These are phyloP conservation scores for Cataglyphis altisquamis DNA, from an alignment of 2,888 invertebrate genomes.

Conservation along the genomic window DNA sequence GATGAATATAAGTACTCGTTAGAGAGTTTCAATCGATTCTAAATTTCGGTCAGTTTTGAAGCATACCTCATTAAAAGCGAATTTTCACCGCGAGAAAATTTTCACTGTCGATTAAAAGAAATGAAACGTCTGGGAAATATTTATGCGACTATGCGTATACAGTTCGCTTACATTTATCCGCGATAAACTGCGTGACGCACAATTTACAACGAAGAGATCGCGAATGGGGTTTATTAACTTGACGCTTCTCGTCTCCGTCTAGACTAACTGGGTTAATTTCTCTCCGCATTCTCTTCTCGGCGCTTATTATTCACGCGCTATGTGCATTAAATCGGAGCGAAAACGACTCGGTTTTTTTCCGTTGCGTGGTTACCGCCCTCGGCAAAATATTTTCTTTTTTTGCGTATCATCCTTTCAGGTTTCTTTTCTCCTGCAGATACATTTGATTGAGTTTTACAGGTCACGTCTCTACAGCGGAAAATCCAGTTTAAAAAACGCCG, in stretches of 20 bases:
- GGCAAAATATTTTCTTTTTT: constrained; percentile 25
- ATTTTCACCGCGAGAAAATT: neutral
- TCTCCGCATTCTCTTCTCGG: constrained; percentile 1
- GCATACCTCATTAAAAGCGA: neutral
- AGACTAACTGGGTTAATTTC: constrained; percentile 44
- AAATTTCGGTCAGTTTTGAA: constrained; percentile 10
- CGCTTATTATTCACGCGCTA: constrained; percentile 24
- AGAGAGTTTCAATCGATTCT: neutral
- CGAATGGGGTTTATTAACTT: constrained; percentile 48
- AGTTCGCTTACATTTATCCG: constrained; percentile 1
- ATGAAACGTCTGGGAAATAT: neutral
- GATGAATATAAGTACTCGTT: constrained; percentile 39
- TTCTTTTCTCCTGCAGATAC: neutral
- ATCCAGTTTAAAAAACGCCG: constrained; percentile 50
- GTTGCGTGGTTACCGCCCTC: neutral
- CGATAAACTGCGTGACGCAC: constrained; percentile 37
- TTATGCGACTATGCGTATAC: neutral
- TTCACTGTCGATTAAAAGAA: neutral
- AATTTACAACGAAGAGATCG: constrained; percentile 38
- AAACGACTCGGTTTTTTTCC: constrained; percentile 14
- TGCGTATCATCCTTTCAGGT: constrained; percentile 25
- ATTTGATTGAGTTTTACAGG: constrained; percentile 1
- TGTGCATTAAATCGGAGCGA: constrained; percentile 22
- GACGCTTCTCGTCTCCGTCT: constrained; percentile 7
- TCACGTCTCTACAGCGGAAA: constrained; percentile 2